Evolutionary conservation across 1,140 invertebrate species (phyloP), one percentile per base, ranked within the genome.

Genomic region (Drosophila grimshawi): DNA sequence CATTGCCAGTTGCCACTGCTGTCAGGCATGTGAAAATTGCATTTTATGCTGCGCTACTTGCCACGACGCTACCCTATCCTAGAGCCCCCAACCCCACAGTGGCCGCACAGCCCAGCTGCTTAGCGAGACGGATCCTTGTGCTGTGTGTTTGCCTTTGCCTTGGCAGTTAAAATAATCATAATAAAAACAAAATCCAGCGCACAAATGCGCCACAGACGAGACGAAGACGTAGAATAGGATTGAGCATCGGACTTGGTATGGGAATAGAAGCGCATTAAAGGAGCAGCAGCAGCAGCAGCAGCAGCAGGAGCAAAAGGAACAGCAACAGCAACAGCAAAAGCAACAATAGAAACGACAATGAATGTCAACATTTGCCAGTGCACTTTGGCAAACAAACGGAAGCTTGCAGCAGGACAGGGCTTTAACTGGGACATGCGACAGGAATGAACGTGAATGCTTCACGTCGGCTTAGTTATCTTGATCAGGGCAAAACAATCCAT

Each of bases 81-180:
- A n/a, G 19, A 19, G 6, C 35, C 43, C 45, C 32, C 69, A 27
- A n/a, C 5, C 6, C 27, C 48, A 2, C 33, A 19, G 19, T 29
- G 8, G 11, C 53, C 7, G 35, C 4, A 5, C 32, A n/a, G 7
- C 8, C 19, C 5, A 29, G 61, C 60, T 49, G 60, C 46, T 48
- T 39, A 62, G 32, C 45, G 35, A 52, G 55, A 46, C 53, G 19
- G 53, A 55, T 68, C 53, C 57, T 48, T 7, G 32, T 63, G 56
- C 45, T 62, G 57, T 75, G 62, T 86, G 78, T 86, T 81, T 86
- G 81, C 66, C 67, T 86, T 86, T 81, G 68, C 78, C 71, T 76
- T 82, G 65, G 71, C 83, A 88, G 83, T 88, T 86, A 88, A 88
- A 86, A 86, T 86, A 88, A 88, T 86, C 82, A 86, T 86, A 86